Base-by-base conservation (phyloP, 2,797 vertebrate species). In the Sebastes hubbsi region DNA sequence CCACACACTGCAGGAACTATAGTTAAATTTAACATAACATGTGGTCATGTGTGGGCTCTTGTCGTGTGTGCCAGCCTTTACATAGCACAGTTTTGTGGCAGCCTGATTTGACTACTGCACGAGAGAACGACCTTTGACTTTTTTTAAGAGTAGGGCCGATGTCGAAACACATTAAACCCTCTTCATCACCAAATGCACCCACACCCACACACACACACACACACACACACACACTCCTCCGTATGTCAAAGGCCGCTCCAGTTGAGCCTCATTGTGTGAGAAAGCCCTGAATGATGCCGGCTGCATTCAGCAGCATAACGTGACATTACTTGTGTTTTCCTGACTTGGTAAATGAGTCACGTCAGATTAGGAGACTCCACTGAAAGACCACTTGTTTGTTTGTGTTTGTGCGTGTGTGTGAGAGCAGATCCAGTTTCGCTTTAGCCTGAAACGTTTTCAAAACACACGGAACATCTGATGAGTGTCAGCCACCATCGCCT, bases 101-200 rank as follows among this genome's bases (percentile, higher is more conserved):
- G 62, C 49, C 20, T 69, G 56, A 77, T 34, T 27, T 68, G 75
- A 83, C 34, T 70, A 4, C 63, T 68, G 58, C 62, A 61, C 55
- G 18, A 10, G 12, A 70, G 58, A 24, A 22, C 29, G 76, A 85
- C 76, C 59, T 75, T 77, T 75, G 24, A 52, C 32, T 68, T 77
- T 59, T 59, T 71, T 20, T 58, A 25, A 60, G 32, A 60, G 49
- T 29, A 52, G 2, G 42, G 36, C 63, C 58, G 30, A 24, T n/a
- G 66, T 83, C 63, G 10, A 65, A 81, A 65, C 64, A 56, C 59
- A 83, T 82, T 63, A 75, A 71, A 81, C 34, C 60, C 22, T 34
- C 66, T 29, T 64, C 55, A 42, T 63, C 22, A 27, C 46, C 20
- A 42, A 49, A 32, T 6, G 54, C 60, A 16, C 73, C 14, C 27